Evolutionary conservation across 2,888 invertebrate genomes (phyloP), one percentile per base, ranked within the genome.

Genomic region (Scaptomyza reducta): DNA sequence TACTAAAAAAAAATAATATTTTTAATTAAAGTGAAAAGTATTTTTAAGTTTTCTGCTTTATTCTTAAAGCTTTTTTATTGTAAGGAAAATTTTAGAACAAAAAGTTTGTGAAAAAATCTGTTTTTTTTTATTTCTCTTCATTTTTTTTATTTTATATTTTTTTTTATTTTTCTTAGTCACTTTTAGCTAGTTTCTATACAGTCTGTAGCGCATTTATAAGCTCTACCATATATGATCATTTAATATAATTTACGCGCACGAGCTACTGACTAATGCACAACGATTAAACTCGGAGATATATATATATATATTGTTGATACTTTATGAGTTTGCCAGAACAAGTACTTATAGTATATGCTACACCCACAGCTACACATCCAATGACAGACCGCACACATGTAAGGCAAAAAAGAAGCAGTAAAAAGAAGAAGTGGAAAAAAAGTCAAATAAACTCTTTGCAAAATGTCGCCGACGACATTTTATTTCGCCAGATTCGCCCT

Each of bases 381-480:
- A 65, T 70, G 56, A 65, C 44, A 70, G 44, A 65, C 35, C 51
- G 41, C 72, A 69, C 69, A 65, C 54, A 65, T 60, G 66, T 70
- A 62, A 55, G 11, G 40, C 54, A 45, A 41, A 38, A 41, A 45
- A 25, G 40, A 38, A 44, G 27, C 11, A 61, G 11, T 18, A 66
- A 22, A 25, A n/a, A 14, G 35, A 6, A 6, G 3, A n/a, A 35
- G 11, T 11, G 35, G 6, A 35, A n/a, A 7, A 22, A 22, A 22
- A 22, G 3, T 1, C 22, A 22, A 22, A 22, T 2, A 33, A 9
- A 70, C 73, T 73, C 64, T 83, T 83, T 82, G 80, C 88, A 90
- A 90, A 90, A 90, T 90, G 90, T 88, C 90, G 89, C 85, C 89
- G 90, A 90, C 90, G 90, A 90, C 90, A 90, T 90, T 90, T 90